A percentile compares a stretch with the other conserved stretches of the same genome.
Evolutionary conservation across 2,888 invertebrate genomes (phyloP).

Genomic region (Tethea ocularis): DNA sequence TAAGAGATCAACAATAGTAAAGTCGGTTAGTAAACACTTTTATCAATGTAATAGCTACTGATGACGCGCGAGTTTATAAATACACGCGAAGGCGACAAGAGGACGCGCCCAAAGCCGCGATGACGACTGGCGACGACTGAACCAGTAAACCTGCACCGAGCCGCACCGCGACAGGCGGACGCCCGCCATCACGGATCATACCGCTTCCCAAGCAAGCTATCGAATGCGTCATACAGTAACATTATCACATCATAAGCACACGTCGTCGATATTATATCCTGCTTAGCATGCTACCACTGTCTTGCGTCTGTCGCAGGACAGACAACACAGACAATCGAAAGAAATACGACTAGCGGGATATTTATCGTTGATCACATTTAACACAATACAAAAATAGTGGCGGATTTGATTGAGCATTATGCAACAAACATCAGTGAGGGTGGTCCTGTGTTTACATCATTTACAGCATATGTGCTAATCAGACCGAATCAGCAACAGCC

Average conservation of each 20-base stretch:
- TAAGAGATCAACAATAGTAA: conserved; percentile 22
- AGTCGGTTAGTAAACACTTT: conserved; percentile 51
- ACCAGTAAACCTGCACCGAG: conserved; percentile 49
- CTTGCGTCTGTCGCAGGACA: conserved; percentile 29
- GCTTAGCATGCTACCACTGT: conserved; percentile 64
- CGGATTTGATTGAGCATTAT: conserved; percentile 16
- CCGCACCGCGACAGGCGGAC: conserved; percentile 62
- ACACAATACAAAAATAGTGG: conserved; percentile 15
- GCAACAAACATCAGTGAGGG: conserved; percentile 8
- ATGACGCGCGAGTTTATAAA: conserved; percentile 76
- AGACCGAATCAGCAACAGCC: conserved; percentile 28
- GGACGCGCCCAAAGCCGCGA: conserved; percentile 74
- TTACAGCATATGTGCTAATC: conserved; percentile 19
- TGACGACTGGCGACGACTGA: conserved; percentile 62
- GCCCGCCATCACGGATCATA: conserved; percentile 50
- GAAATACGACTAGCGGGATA: not conserved
- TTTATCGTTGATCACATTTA: conserved; percentile 18
- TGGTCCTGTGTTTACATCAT: conserved; percentile 17
- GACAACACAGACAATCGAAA: not conserved
- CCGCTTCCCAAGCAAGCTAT: conserved; percentile 51
- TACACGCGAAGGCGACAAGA: conserved; percentile 72
- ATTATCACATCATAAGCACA: conserved; percentile 62
- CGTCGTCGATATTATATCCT: conserved; percentile 53
- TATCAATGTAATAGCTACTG: conserved; percentile 63
- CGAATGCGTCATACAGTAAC: conserved; percentile 74